A percentile compares a stretch with the other conserved stretches of the same genome.
Conservation (phyloP, 2,888 invertebrate species). For the Anarsia innoxiella region DNA sequence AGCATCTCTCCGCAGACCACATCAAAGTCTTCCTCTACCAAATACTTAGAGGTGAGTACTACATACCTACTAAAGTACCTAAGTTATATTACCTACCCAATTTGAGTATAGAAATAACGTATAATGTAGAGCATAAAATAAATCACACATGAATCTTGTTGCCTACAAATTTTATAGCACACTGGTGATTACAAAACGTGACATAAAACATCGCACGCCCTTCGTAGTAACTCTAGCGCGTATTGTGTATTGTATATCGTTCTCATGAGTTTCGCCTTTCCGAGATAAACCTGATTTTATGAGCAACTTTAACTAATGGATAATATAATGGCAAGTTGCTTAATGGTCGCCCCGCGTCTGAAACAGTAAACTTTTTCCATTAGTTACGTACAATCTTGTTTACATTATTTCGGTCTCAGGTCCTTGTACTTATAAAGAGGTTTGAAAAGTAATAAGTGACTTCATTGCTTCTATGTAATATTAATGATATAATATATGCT, state of each 20-base stretch:
- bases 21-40: conserved; percentile 99
- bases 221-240: not conserved
- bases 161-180: not conserved
- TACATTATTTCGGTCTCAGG: no score
- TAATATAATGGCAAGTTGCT: conserved; percentile 24
- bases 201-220: conserved; percentile 3
- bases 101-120: no score
- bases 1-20: conserved; percentile 98
- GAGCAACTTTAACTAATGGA: conserved; percentile 25
- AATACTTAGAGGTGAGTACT: conserved; percentile 93
- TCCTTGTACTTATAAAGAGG: no score
- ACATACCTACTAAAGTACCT: not conserved
- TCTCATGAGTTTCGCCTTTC: conserved; percentile 21
- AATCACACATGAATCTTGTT: not conserved
- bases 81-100: no score
- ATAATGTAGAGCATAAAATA: no score
- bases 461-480: no score
- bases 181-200: conserved; percentile 7
- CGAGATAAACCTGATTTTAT: conserved; percentile 32
- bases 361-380: conserved; percentile 25
- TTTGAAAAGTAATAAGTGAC: no score
- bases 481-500: no score
- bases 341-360: conserved; percentile 20
- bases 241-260: conserved; percentile 8
- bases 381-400: conserved; percentile 18